phyloP scores from a whole-genome alignment of 2,888 invertebrate species.

The Dromius quadrimaculatus region DNA sequence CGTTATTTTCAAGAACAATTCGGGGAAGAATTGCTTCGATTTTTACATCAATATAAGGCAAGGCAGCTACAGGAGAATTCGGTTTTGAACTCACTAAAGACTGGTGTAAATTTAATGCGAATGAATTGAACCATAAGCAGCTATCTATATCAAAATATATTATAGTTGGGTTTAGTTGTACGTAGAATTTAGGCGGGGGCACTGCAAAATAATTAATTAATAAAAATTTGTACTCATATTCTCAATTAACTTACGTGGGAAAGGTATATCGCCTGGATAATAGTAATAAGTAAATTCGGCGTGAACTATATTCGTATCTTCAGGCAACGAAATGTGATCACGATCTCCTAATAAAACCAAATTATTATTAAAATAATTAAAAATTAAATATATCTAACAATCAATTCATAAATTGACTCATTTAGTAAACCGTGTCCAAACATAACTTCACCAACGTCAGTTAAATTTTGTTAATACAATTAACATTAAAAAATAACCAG shows the following conservation, averaged over 20 bases:
- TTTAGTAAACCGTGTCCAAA: too few species aligned
- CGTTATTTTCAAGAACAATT: constrained; percentile 82
- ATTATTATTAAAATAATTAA: not conserved
- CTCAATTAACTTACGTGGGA: constrained; percentile 77
- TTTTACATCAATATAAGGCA: constrained; percentile 85
- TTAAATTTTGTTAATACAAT: too few species aligned
- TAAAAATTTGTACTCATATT: constrained; percentile 44
- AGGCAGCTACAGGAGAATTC: constrained; percentile 63
- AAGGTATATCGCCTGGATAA: constrained; percentile 90
- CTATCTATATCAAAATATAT: constrained; percentile 89
- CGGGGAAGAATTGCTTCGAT: constrained; percentile 94
- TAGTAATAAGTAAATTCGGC: constrained; percentile 97
- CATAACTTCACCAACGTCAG: too few species aligned
- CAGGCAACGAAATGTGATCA: constrained; percentile 86
- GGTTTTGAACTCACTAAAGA: constrained; percentile 72
- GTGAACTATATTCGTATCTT: constrained; percentile 92
- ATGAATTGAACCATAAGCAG: constrained; percentile 94
- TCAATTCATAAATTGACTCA: too few species aligned
- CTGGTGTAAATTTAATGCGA: constrained; percentile 87
- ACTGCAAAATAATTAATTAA: constrained; percentile 72
- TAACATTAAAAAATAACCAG: too few species aligned
- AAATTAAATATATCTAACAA: not conserved
- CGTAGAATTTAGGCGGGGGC: constrained; percentile 92
- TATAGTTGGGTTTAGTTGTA: constrained; percentile 91
- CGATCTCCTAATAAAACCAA: constrained; percentile 72